Evolutionary conservation across 2,888 invertebrate genomes (phyloP).

Genomic region (Lumbricus terrestris): DNA sequence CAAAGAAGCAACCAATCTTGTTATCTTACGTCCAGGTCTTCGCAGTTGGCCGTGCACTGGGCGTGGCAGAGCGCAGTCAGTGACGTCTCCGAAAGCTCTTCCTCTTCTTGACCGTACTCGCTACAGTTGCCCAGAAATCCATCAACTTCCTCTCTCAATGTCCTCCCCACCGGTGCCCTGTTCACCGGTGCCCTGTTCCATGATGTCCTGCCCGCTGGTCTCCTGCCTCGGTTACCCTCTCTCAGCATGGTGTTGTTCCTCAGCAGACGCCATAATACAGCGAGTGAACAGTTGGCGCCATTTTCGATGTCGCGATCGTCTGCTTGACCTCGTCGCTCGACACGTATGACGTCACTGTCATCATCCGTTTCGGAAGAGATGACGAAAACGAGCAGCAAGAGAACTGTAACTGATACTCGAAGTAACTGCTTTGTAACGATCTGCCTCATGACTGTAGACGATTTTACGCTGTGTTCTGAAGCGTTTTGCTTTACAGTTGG

Average conservation of each 20-base stretch:
- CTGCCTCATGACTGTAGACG: background rate
- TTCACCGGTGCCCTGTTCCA: background rate
- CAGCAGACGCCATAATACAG: background rate
- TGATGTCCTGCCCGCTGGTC: too few species aligned
- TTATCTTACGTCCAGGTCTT: background rate
- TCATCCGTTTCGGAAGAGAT: background rate
- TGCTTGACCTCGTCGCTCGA: background rate
- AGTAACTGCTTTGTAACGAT: background rate
- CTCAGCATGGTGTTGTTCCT: background rate
- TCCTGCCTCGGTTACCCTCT: background rate
- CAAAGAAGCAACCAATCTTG: background rate
- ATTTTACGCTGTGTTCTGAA: background rate
- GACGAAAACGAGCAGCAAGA: background rate
- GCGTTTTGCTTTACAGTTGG: background rate
- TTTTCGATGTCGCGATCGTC: background rate
- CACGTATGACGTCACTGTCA: background rate
- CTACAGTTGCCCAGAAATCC: background rate
- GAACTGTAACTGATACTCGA: background rate
- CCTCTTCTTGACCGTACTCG: background rate
- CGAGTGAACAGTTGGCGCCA: background rate
- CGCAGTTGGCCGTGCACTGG: conserved; percentile 10
- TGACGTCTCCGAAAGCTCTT: background rate
- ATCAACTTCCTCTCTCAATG: too few species aligned
- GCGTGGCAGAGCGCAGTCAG: background rate
- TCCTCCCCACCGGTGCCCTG: background rate